Base-by-base conservation (phyloP, 2,797 vertebrate genomes). In the Pristis pectinata region DNA sequence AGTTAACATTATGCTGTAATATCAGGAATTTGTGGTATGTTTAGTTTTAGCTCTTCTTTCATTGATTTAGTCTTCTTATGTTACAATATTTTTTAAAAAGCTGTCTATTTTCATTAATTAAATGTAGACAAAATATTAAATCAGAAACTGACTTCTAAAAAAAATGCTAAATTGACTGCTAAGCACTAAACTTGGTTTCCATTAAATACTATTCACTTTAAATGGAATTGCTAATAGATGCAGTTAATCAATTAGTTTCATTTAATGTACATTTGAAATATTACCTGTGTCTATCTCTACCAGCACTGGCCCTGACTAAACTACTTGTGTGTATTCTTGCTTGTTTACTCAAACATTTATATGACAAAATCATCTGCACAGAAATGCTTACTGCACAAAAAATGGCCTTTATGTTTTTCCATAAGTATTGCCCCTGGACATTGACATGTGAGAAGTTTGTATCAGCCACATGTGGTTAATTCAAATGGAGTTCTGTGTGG, bases 401-500 rank as follows among this genome's bases (percentile, higher is more conserved):
- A 44, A 24, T 93, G 61, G 44, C 49, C 64, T 44, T 72, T 93
- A 44, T 49, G 19, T 22, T 49, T 74, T 72, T 93, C 41, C 30
- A 44, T 93, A 53, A 93, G 67, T 53, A 72, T 74, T 44, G 92
- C 92, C 92, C 67, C 41, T 17, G 15, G 44, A 53, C 64, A 44
- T 70, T 92, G 61, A 70, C 37, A 64, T 74, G 41, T 76, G 70
- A 49, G 67, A 74, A 53, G 67, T 74, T 72, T 74, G 67, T 74
- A 93, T 93, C 92, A 93, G 27, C 67, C 67, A 93, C 92, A 76
- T 93, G 92, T 93, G 92, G 67, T 76, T 76, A 76, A 76, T 94
- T 94, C 92, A 74, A 94, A 94, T 93, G 8, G 70, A 53, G 27
- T 74, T 93, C 67, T 93, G 30, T 94, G 92, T 92, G 49, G n/a